Conservation (phyloP, 2,113 vertebrate species). For the Phyllostomus discolor region DNA sequence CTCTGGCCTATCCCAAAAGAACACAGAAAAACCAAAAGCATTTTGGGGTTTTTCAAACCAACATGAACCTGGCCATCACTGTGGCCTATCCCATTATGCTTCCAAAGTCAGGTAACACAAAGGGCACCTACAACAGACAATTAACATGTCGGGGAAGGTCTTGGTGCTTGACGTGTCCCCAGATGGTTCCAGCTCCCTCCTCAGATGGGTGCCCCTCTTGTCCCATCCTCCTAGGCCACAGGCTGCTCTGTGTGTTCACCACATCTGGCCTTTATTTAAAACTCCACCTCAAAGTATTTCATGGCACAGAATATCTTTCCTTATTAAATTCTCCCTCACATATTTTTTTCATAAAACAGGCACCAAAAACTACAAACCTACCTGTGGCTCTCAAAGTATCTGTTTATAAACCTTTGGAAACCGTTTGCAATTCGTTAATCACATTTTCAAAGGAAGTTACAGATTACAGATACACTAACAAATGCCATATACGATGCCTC, state of each 20-base stretch:
- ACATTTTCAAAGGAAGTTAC: constrained; percentile 77
- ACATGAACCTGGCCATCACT: neutral
- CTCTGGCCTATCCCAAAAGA: neutral
- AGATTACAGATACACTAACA: constrained; percentile 73
- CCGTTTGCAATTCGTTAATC: constrained; percentile 71
- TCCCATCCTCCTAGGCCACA: neutral
- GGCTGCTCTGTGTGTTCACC: constrained; percentile 28
- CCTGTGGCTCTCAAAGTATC: constrained; percentile 65
- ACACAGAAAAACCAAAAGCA: neutral
- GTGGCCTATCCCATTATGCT: neutral
- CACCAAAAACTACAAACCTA: constrained; percentile 72
- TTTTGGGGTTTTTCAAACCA: neutral
- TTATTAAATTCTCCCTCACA: constrained; percentile 74
- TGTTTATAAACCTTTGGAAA: constrained; percentile 73
- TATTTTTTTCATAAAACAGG: constrained; percentile 71
- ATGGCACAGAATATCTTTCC: constrained; percentile 71
- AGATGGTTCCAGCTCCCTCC: neutral
- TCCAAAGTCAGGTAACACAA: neutral
- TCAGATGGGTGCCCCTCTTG: neutral
- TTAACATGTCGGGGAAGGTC: neutral
- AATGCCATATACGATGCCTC: constrained; percentile 56
- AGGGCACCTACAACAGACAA: neutral
- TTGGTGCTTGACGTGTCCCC: neutral
- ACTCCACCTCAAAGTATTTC: constrained; percentile 68
- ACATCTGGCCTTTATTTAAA: constrained; percentile 75